Conservation (phyloP, 2,888 invertebrate genomes). For the Melangyna quadrimaculata region DNA sequence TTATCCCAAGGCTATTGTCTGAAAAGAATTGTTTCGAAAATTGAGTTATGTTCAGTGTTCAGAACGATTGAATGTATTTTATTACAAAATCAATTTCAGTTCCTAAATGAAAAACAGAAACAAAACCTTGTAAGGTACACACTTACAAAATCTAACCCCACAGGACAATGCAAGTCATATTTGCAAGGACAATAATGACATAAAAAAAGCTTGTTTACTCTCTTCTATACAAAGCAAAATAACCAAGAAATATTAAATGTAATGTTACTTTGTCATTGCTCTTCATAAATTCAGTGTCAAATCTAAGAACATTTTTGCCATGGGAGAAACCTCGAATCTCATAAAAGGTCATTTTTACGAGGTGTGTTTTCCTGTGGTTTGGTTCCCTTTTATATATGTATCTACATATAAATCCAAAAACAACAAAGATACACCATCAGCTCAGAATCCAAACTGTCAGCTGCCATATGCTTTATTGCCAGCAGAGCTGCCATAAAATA, state of each 20-base stretch:
- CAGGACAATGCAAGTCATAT: slow-evolving; percentile 52
- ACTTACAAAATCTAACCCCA: background rate
- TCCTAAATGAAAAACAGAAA: background rate
- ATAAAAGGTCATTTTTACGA: background rate
- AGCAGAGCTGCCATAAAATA: slow-evolving; percentile 18
- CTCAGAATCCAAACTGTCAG: background rate
- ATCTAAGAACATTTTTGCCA: slow-evolving; percentile 10
- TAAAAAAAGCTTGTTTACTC: slow-evolving; percentile 41
- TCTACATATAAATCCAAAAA: background rate
- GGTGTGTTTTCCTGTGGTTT: background rate
- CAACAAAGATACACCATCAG: background rate
- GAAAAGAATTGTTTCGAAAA: slow-evolving; percentile 37
- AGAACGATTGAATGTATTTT: slow-evolving; percentile 39
- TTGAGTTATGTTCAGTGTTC: slow-evolving; percentile 26
- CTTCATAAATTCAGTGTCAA: slow-evolving; percentile 39
- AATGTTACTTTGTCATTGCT: slow-evolving; percentile 45
- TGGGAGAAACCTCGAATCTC: background rate
- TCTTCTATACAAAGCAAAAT: slow-evolving; percentile 16
- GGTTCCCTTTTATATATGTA: background rate
- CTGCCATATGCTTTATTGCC: slow-evolving; percentile 11
- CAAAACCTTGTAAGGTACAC: background rate
- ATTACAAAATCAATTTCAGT: slow-evolving; percentile 56
- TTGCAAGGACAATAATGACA: slow-evolving; percentile 47
- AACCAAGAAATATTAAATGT: slow-evolving; percentile 33
- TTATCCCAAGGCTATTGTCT: background rate